These are phyloP conservation scores for Sphenopsis melanotis DNA, from an alignment of 2,797 vertebrate genomes.

Conservation along the genomic window DNA sequence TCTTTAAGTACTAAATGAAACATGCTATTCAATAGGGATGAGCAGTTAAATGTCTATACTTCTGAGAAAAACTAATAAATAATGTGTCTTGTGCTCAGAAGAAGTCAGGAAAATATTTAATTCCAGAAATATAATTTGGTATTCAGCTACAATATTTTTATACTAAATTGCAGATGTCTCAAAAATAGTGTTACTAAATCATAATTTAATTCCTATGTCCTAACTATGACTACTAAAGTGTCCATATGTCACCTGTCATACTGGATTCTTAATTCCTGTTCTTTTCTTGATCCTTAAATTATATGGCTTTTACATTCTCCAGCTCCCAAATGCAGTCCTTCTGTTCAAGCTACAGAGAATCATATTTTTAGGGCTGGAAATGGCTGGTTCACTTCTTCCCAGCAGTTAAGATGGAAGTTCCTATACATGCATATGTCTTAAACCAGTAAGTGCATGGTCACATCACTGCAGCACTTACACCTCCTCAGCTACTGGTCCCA, in stretches of 20 bases:
- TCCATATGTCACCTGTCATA: neutral
- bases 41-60: neutral
- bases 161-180: neutral
- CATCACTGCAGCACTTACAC: neutral
- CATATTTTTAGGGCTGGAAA: constrained; percentile 4
- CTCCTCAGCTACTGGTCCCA: neutral
- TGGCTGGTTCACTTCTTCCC: neutral
- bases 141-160: neutral
- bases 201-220: neutral
- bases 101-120: neutral
- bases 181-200: neutral
- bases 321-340: neutral
- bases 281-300: neutral
- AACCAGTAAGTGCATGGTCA: neutral
- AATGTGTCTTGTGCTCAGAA: neutral
- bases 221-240: neutral
- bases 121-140: neutral
- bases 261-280: neutral
- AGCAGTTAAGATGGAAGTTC: neutral
- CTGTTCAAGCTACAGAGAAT: neutral
- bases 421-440: neutral
- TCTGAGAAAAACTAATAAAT: neutral
- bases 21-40: neutral
- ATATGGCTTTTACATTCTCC: neutral
- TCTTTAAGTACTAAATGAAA: constrained; percentile 20